Evolutionary conservation across 2,797 vertebrate species (phyloP).

Genomic region (Cercopithecus petaurista): DNA sequence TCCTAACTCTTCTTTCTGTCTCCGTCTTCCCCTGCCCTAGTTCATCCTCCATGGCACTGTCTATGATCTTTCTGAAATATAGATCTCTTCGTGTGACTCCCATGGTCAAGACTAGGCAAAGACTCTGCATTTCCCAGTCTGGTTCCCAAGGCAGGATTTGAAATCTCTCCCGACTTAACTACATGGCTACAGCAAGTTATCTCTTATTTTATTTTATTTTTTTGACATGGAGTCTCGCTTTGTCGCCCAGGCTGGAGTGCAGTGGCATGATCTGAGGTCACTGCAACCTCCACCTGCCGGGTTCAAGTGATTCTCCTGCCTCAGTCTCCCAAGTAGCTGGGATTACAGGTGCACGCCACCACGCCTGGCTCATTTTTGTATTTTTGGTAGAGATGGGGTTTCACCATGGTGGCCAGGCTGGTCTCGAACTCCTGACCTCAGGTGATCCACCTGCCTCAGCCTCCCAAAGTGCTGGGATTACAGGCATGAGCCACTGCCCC

Average conservation of each 20-base stretch:
- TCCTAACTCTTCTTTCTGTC: background rate
- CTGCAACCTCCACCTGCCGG: background rate
- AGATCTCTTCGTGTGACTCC: background rate
- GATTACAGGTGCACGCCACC: background rate
- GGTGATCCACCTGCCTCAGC: background rate
- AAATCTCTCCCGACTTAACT: background rate
- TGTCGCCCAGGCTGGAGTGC: background rate
- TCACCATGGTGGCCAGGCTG: background rate
- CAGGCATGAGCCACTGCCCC: no score
- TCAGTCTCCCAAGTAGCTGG: background rate
- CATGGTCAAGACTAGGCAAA: background rate
- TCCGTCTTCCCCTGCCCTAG: background rate
- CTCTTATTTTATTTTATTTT: background rate
- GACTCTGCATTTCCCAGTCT: background rate
- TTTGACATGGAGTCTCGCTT: background rate
- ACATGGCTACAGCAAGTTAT: background rate
- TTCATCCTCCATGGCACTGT: background rate
- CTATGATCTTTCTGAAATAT: slow-evolving; percentile 8
- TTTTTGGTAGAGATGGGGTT: background rate
- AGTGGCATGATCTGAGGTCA: background rate
- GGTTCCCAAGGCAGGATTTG: background rate
- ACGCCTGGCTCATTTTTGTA: rapidly evolving
- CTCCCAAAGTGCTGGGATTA: background rate
- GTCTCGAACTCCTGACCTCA: background rate
- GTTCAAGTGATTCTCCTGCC: background rate